Conservation (phyloP, 2,113 vertebrate species). For the Pterophyllum scalare region DNA sequence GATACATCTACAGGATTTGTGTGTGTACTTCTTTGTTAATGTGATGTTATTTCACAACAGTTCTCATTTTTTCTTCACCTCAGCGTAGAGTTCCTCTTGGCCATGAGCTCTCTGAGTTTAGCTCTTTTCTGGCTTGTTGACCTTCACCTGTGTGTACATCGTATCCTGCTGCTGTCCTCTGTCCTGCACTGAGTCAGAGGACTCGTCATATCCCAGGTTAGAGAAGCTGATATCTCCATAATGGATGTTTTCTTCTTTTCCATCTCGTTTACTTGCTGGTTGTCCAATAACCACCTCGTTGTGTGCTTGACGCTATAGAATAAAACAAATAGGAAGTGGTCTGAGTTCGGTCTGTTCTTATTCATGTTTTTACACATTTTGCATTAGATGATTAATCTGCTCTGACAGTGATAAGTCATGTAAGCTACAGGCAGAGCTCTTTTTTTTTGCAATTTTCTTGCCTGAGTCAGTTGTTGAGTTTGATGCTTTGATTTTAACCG, state of each 20-base stretch:
- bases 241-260: neutral
- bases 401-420: neutral
- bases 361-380: neutral
- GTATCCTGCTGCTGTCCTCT: neutral
- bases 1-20: neutral
- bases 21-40: neutral
- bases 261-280: neutral
- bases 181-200: neutral
- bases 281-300: neutral
- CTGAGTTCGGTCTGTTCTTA: accelerated
- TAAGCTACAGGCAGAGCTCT: neutral
- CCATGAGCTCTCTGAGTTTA: neutral
- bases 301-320: neutral
- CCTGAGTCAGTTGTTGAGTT: too few relatives aligned
- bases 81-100: neutral
- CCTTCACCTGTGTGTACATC: neutral
- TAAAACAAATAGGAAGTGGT: neutral
- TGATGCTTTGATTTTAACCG: too few relatives aligned
- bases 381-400: neutral
- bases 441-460: too few relatives aligned
- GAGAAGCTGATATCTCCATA: neutral
- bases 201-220: neutral
- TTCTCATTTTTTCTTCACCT: neutral
- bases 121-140: neutral
- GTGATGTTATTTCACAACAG: neutral